phyloP scores from a whole-genome alignment of 2,797 vertebrate species.

The Chelon auratus region DNA sequence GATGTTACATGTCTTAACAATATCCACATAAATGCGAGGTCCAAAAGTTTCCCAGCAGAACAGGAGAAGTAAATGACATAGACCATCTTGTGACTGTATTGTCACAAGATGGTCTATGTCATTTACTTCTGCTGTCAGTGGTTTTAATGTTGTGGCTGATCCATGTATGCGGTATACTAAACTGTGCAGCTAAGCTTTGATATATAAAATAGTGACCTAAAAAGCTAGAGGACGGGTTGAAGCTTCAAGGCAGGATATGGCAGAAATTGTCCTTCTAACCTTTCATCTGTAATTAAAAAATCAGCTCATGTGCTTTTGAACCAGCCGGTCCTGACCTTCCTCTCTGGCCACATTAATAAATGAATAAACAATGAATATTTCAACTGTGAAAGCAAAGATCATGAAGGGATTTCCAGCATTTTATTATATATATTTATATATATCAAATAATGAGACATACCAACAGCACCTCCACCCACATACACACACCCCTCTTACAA shows the following conservation, averaged over 20 bases:
- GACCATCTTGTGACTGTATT: too few relatives aligned
- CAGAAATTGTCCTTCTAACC: slow-evolving; percentile 33
- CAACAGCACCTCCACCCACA: background rate
- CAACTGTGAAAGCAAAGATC: slow-evolving; percentile 15
- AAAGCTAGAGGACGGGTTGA: slow-evolving; percentile 24
- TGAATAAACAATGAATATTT: slow-evolving; percentile 36
- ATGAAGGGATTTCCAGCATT: slow-evolving; percentile 15
- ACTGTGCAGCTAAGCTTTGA: slow-evolving; percentile 1
- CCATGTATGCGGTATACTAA: background rate
- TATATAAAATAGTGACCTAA: slow-evolving; percentile 29
- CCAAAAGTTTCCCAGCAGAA: too few relatives aligned
- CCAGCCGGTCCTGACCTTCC: slow-evolving; percentile 30
- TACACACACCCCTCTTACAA: background rate
- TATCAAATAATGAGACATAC: background rate
- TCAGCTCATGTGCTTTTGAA: slow-evolving; percentile 18
- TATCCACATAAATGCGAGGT: too few relatives aligned
- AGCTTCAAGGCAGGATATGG: slow-evolving; percentile 10
- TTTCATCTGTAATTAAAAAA: slow-evolving; percentile 44
- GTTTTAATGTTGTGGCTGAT: too few relatives aligned
- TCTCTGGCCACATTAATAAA: slow-evolving; percentile 26
- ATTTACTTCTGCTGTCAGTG: too few relatives aligned
- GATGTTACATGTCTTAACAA: too few relatives aligned
- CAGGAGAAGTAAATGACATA: too few relatives aligned
- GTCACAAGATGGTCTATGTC: too few relatives aligned
- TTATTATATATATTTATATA: background rate